Conservation (phyloP, 37 sponge, comb jelly and placozoan genomes). For the Amphimedon queenslandica region DNA sequence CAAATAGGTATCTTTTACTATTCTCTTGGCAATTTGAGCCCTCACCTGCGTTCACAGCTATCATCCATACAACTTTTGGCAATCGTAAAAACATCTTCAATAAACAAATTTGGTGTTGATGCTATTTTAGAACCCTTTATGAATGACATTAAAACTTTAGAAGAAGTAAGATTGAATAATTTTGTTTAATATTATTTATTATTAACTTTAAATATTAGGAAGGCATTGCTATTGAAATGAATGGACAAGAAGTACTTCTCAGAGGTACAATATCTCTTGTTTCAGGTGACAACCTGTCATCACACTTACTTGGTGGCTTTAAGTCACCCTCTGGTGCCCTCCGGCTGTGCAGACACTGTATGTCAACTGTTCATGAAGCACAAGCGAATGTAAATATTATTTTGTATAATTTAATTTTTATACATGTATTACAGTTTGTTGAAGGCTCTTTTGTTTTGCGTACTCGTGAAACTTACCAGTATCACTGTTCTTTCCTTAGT, state of each 20-base stretch:
- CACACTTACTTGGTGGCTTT: conserved; percentile 26
- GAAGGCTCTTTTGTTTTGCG: conserved; percentile 17
- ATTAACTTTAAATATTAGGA: neutral
- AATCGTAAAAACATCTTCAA: conserved; percentile 9
- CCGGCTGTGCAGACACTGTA: conserved; percentile 20
- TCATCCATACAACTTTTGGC: conserved; percentile 28
- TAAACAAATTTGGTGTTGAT: conserved; percentile 37
- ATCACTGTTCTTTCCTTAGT: conserved; percentile 44
- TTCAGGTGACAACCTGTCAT: conserved; percentile 32
- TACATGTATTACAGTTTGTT: conserved; percentile 23
- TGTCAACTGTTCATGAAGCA: conserved; percentile 8
- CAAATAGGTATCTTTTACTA: conserved; percentile 49
- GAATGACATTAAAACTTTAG: conserved; percentile 20
- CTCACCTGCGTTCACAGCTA: conserved; percentile 26
- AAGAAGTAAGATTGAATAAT: conserved; percentile 21
- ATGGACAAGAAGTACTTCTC: neutral
- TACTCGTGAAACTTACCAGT: conserved; percentile 14
- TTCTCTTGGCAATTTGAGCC: conserved; percentile 31
- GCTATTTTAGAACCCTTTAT: conserved; percentile 36
- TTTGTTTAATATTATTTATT: neutral
- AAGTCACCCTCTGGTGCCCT: conserved; percentile 20
- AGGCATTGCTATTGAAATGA: neutral
- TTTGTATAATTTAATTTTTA: conserved; percentile 6
- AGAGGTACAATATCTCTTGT: conserved; percentile 16
- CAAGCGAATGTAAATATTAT: conserved; percentile 28